Evolutionary conservation across 2,888 invertebrate species (phyloP), one percentile per base, ranked within the genome.

Genomic region (Tromatobia lineatoria): DNA sequence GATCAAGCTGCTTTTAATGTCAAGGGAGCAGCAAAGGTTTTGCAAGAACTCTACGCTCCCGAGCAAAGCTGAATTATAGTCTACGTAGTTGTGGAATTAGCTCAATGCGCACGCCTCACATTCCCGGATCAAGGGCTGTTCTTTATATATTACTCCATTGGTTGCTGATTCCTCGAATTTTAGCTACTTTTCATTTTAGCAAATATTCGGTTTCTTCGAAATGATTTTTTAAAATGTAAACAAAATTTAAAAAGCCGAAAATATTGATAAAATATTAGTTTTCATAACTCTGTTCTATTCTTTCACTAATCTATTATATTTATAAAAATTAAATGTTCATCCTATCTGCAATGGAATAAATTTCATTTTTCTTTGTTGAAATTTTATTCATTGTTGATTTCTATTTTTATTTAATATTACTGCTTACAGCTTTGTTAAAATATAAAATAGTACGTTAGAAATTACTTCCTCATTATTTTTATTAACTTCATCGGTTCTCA

Each of bases 21-120:
- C 80, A 84, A 84, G 83, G 83, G 80, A 84, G 83, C 80, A 80
- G 76, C 73, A 61, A 64, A 77, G 67, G 83, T 80, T 77, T 84
- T 84, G 77, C 74, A 77, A 80, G 23, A 77, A 20, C 73, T 73
- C 47, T 29, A 34, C 10, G 25, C 42, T 18, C 13, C 15, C 18
- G 52, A 66, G 70, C 67, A 50, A 54, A 76, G 57, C 75, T 61
- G 67, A 64, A 80, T 70, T 73, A 59, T 54, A 47, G 34, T 64
- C 64, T 23, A 18, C 15, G 73, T 47, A 25, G 38, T 13, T n/a
- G 20, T 54, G 47, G 34, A 47, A 52, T 25, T 69, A 57, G 67
- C 71, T 57, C 75, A 79, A 64, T 23, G 54, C 34, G 42, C 25
- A 57, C 42, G 57, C n/a, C 38, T 18, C 47, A 34, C 59, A 80